These are phyloP conservation scores for Pelmatolapia mariae DNA, from an alignment of 2,113 vertebrate species.

Conservation along the genomic window DNA sequence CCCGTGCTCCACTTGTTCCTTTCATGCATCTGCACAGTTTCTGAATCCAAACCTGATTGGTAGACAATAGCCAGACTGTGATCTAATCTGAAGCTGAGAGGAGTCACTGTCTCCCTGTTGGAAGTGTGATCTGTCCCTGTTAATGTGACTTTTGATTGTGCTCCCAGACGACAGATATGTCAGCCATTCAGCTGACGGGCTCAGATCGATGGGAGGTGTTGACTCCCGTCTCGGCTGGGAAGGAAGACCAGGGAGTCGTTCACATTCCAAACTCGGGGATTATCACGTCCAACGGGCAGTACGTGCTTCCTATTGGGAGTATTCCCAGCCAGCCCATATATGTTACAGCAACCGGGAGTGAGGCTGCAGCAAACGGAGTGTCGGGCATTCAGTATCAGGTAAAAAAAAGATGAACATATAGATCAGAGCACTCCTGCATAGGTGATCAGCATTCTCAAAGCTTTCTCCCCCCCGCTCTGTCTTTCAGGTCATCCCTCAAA, in stretches of 20 bases:
- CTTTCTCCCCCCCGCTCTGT: neutral
- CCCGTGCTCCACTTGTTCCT: neutral
- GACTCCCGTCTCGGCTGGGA: constrained; percentile 83
- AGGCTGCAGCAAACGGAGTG: constrained; percentile 84
- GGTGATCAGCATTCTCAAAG: neutral
- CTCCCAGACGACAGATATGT: constrained; percentile 88
- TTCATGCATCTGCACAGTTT: neutral
- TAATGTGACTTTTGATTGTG: neutral
- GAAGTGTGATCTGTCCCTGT: neutral
- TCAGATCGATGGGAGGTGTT: constrained; percentile 97
- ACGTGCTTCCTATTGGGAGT: constrained; percentile 93
- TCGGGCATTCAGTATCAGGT: constrained; percentile 89
- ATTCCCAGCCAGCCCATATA: constrained; percentile 96
- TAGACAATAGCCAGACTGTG: neutral
- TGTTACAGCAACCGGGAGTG: constrained; percentile 88
- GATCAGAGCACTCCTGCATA: accelerated
- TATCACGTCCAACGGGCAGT: constrained; percentile 93
- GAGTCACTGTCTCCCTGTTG: neutral
- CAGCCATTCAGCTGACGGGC: constrained; percentile 89
- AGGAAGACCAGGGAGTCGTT: constrained; percentile 92
- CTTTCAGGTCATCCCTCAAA: constrained; percentile 93
- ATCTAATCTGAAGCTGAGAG: neutral
- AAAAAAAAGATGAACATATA: neutral
- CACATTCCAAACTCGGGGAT: constrained; percentile 90
- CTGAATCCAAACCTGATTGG: neutral